Conservation (phyloP, 2,113 vertebrate species). For the Nesogale talazaci region DNA sequence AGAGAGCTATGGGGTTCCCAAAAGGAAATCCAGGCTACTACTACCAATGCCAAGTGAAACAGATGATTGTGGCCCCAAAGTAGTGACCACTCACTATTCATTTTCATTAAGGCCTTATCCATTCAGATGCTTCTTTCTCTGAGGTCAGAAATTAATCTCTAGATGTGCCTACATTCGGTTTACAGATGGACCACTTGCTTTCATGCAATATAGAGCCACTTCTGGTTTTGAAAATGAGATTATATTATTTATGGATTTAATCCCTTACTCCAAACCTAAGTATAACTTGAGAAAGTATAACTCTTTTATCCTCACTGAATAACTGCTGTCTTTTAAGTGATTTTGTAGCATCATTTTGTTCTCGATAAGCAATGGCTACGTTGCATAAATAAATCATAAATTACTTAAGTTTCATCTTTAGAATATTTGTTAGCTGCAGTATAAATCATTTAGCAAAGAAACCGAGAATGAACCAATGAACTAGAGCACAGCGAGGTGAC, state of each 20-base stretch:
- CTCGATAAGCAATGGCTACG: neutral
- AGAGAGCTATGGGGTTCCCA: neutral
- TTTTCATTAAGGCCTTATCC: neutral
- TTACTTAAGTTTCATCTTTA: neutral
- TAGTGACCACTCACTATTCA: neutral
- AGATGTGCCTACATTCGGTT: neutral
- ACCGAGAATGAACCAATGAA: neutral
- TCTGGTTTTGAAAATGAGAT: neutral
- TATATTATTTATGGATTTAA: conserved; percentile 16
- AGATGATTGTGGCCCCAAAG: neutral
- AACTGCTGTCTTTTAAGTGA: conserved; percentile 35
- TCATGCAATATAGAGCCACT: neutral
- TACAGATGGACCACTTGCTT: neutral
- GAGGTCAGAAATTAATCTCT: conserved; percentile 11
- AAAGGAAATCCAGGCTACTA: neutral
- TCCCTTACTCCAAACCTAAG: conserved; percentile 25
- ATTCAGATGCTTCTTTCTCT: neutral
- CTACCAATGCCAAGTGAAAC: neutral
- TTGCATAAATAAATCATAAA: neutral
- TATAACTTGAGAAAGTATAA: neutral
- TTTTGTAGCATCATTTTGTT: conserved; percentile 12
- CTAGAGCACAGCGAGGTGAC: neutral
- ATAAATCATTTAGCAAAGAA: neutral
- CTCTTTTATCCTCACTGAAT: neutral
- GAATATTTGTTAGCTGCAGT: neutral